Evolutionary conservation across 2,888 invertebrate species (phyloP).

Genomic region (Sinopyrophorus schimmeli): DNA sequence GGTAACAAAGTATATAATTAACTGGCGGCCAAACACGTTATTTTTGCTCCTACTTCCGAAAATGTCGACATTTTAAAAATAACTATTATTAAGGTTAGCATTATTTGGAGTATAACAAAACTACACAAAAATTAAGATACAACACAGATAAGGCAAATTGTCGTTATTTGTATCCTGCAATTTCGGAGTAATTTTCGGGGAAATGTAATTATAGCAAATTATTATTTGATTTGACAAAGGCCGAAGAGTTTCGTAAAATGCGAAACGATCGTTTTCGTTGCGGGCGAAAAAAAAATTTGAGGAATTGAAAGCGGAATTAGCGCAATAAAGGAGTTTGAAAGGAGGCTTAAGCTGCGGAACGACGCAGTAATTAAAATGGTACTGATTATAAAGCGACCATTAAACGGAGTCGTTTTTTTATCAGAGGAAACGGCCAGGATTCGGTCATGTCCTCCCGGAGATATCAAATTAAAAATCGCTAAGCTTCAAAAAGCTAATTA

Average conservation of each 20-base stretch:
- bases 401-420: constrained; percentile 24
- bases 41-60: constrained; percentile 30
- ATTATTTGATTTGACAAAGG: constrained; percentile 9
- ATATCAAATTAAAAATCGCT: constrained; percentile 35
- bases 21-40: constrained; percentile 26
- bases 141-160: constrained; percentile 35
- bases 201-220: constrained; percentile 29
- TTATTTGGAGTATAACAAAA: constrained; percentile 30
- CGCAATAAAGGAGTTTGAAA: too few relatives aligned
- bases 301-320: too few relatives aligned
- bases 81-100: constrained; percentile 28
- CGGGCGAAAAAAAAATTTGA: constrained; percentile 1
- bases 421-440: constrained; percentile 15
- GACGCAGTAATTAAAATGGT: constrained; percentile 24
- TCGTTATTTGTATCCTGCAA: constrained; percentile 33
- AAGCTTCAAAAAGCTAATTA: constrained; percentile 45
- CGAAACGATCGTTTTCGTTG: background rate
- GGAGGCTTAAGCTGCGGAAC: too few relatives aligned
- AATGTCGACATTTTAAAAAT: constrained; percentile 30
- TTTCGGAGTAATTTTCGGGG: constrained; percentile 24
- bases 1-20: constrained; percentile 30
- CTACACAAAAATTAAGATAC: constrained; percentile 37
- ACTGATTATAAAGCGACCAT: constrained; percentile 29
- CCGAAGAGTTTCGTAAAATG: background rate
- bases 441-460: constrained; percentile 28